Percentiles rank a stretch among this genome's conserved stretches.
phyloP scores from a whole-genome alignment of 2,888 invertebrate genomes.

The Chrysolina oricalcia region DNA sequence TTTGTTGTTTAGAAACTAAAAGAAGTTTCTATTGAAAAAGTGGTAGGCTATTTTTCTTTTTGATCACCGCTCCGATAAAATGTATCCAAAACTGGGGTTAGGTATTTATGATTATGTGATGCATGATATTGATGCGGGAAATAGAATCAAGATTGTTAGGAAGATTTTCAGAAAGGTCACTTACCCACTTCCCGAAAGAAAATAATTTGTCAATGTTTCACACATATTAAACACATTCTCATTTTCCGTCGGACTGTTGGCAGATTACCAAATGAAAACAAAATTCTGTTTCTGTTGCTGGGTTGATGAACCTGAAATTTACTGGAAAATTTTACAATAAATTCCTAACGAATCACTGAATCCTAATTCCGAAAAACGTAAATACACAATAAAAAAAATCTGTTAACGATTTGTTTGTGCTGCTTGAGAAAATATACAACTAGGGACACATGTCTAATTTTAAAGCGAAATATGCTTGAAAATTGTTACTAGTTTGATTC shows the following conservation, averaged over 20 bases:
- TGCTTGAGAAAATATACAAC: not conserved
- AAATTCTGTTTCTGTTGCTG: not conserved
- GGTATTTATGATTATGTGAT: no score
- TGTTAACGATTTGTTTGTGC: not conserved
- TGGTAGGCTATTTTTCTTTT: no score
- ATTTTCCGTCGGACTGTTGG: not conserved
- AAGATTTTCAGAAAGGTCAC: no score
- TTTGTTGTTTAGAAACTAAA: no score
- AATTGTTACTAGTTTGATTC: not conserved
- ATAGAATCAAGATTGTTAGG: no score
- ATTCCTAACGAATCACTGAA: not conserved
- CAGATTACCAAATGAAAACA: slow-evolving; percentile 1
- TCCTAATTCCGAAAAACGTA: slow-evolving; percentile 16
- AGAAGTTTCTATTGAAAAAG: no score
- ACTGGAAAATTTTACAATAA: slow-evolving; percentile 7
- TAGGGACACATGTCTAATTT: not conserved
- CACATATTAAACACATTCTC: not conserved
- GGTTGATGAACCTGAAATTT: slow-evolving; percentile 10
- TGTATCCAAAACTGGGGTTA: no score
- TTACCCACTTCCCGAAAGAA: no score
- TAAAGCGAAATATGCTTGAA: not conserved
- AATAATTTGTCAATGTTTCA: not conserved
- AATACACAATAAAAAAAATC: slow-evolving; percentile 9
- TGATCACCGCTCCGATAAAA: no score
- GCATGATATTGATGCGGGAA: no score